A percentile compares a stretch with the other conserved stretches of the same genome.
Conservation (phyloP, 2,797 vertebrate species). For the Premnoplex brunnescens region DNA sequence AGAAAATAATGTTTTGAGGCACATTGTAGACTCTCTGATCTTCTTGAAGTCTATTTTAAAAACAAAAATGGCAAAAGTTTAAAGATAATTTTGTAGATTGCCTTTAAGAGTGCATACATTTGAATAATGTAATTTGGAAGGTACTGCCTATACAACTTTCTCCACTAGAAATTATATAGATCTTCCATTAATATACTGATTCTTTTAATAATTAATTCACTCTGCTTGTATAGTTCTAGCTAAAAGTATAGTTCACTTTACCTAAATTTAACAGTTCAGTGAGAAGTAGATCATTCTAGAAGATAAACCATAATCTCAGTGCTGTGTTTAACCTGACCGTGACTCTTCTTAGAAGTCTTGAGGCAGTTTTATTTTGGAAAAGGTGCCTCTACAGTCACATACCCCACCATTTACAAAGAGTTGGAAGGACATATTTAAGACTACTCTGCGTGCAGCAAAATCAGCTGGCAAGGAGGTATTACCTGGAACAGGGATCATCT, state of each 20-base stretch:
- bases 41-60: neutral
- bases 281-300: neutral
- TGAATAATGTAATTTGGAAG: neutral
- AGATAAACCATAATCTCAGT: neutral
- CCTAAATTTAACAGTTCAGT: neutral
- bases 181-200: neutral
- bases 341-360: neutral
- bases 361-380: neutral
- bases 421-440: neutral
- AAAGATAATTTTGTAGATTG: neutral
- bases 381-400: neutral
- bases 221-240: neutral
- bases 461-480: neutral
- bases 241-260: neutral
- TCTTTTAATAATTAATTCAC: neutral
- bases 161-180: neutral
- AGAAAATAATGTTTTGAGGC: neutral
- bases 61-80: neutral
- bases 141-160: neutral
- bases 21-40: neutral
- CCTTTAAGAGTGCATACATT: neutral
- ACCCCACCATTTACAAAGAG: neutral
- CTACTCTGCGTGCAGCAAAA: neutral
- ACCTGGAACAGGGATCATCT: neutral
- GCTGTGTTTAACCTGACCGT: neutral